Evolutionary conservation across 2,888 invertebrate genomes (phyloP).

Genomic region (Phengaris alcon): DNA sequence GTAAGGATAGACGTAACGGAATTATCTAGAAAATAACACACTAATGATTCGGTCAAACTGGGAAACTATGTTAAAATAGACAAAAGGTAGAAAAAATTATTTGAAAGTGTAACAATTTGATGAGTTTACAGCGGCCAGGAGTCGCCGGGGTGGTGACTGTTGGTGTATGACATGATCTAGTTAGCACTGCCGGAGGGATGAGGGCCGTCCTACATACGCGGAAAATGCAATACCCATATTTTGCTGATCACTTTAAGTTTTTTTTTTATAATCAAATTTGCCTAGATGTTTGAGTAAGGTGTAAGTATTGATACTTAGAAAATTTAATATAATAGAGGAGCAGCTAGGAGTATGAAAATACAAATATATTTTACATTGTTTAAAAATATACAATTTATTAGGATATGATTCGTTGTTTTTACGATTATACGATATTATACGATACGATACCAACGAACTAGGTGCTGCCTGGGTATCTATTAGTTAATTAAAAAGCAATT

Average conservation of each 20-base stretch:
- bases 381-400: too few relatives aligned
- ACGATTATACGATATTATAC: too few relatives aligned
- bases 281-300: too few relatives aligned
- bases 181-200: not conserved
- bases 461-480: too few relatives aligned
- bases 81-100: not conserved
- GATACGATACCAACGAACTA: too few relatives aligned
- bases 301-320: too few relatives aligned
- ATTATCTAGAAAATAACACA: not conserved
- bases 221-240: conserved; percentile 1
- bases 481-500: too few relatives aligned
- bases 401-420: too few relatives aligned
- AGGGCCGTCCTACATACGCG: not conserved
- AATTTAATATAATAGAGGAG: too few relatives aligned
- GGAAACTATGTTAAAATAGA: not conserved
- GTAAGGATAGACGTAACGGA: not conserved
- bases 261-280: not conserved
- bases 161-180: conserved; percentile 2
- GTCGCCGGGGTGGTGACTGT: not conserved
- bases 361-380: too few relatives aligned
- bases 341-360: too few relatives aligned
- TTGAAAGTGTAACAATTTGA: conserved; percentile 1
- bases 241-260: not conserved
- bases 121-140: not conserved
- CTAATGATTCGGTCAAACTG: not conserved